A percentile compares a stretch with the other conserved stretches of the same genome.
These are phyloP conservation scores for Atrichornis clamosus DNA, from an alignment of 2,113 vertebrate species.

Conservation along the genomic window DNA sequence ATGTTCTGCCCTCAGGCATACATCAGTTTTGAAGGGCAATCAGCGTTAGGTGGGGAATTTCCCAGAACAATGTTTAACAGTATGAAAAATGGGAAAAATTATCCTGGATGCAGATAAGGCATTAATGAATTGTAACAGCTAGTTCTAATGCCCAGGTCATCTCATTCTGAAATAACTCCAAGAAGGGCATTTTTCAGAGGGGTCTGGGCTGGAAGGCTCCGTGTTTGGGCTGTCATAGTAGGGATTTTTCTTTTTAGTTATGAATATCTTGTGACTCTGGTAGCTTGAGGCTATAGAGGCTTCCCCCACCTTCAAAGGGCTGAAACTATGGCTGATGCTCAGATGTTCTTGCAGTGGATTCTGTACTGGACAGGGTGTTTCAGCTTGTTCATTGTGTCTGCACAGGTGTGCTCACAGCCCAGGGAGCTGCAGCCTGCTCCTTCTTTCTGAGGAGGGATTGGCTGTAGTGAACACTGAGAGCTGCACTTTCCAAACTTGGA, in stretches of 20 bases:
- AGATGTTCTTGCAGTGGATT: background rate
- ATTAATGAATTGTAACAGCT: background rate
- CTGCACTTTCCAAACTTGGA: background rate
- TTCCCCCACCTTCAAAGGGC: background rate
- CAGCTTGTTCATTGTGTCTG: background rate
- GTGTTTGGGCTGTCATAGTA: background rate
- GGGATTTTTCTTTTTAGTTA: background rate
- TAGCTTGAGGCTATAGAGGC: background rate
- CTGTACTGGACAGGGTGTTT: background rate
- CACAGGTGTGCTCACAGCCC: background rate
- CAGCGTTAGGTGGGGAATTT: background rate
- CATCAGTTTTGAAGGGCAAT: background rate
- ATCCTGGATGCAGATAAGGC: background rate
- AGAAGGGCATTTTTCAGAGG: background rate
- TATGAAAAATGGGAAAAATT: background rate
- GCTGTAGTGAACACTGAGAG: background rate
- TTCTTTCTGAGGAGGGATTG: background rate
- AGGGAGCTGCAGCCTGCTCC: background rate
- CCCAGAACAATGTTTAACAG: background rate
- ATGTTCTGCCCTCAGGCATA: background rate
- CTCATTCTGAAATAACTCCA: background rate
- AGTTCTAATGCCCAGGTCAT: background rate
- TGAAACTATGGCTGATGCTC: background rate
- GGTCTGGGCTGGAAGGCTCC: background rate
- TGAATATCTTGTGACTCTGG: background rate